phyloP scores from a whole-genome alignment of 2,797 vertebrate genomes.

The Chrosomus eos region DNA sequence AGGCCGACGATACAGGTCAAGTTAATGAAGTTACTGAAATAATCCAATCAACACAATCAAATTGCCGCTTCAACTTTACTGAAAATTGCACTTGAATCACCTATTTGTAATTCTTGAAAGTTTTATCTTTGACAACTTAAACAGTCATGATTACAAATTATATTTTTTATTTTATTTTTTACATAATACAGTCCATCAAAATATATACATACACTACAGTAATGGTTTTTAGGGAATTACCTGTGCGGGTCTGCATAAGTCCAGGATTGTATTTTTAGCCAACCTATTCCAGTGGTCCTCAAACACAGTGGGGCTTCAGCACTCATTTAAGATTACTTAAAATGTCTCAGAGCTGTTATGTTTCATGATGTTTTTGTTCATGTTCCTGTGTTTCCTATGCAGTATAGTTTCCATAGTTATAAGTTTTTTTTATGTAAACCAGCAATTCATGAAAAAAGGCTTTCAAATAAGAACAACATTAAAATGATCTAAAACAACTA shows the following conservation, averaged over 20 bases:
- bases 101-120: not conserved
- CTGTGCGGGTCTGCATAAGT: not conserved
- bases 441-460: no score
- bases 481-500: not conserved
- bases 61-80: not conserved
- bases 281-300: not conserved
- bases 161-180: not conserved
- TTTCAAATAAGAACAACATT: not conserved
- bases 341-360: not conserved
- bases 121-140: not conserved
- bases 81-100: not conserved
- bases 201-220: not conserved
- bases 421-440: no score
- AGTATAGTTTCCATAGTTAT: no score
- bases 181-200: not conserved
- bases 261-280: not conserved
- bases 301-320: no score
- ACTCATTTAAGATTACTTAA: not conserved
- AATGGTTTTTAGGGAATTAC: not conserved
- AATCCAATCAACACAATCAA: not conserved
- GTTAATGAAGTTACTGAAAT: not conserved
- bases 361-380: not conserved
- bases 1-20: not conserved
- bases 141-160: not conserved
- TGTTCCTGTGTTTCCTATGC: not conserved